Evolutionary conservation across 2,113 vertebrate genomes (phyloP).

Genomic region (Rissa tridactyla): DNA sequence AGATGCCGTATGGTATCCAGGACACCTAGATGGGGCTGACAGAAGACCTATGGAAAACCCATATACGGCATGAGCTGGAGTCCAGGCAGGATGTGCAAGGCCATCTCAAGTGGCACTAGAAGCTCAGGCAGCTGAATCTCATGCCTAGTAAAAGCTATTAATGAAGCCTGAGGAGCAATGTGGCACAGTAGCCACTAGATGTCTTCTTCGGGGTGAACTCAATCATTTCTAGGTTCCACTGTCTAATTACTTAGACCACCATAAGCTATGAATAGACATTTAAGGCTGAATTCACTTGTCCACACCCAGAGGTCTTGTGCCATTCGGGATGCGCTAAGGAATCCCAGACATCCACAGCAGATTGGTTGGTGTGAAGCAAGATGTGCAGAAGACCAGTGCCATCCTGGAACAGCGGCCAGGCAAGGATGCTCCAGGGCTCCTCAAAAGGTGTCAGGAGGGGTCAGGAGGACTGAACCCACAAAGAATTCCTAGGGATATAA

Average conservation of each 20-base stretch:
- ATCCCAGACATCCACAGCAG: fast-evolving
- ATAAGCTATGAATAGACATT: neutral
- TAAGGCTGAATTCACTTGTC: neutral
- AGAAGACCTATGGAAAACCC: neutral
- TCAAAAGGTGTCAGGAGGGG: neutral
- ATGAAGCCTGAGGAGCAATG: neutral
- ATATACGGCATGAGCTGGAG: neutral
- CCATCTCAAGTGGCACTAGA: neutral
- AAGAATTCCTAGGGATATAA: neutral
- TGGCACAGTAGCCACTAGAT: neutral
- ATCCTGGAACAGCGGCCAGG: neutral
- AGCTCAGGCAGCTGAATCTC: neutral
- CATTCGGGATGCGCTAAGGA: neutral
- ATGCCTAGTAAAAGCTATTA: neutral
- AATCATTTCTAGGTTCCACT: neutral
- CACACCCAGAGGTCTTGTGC: neutral
- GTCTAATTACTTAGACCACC: neutral
- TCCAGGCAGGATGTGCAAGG: neutral
- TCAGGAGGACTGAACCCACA: neutral
- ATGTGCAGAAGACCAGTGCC: neutral
- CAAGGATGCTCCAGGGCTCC: neutral
- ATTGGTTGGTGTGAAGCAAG: neutral
- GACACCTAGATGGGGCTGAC: neutral
- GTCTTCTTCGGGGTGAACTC: neutral
- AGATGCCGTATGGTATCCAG: neutral